phyloP scores from a whole-genome alignment of 2,888 invertebrate species.

The Cremastinae sp. region DNA sequence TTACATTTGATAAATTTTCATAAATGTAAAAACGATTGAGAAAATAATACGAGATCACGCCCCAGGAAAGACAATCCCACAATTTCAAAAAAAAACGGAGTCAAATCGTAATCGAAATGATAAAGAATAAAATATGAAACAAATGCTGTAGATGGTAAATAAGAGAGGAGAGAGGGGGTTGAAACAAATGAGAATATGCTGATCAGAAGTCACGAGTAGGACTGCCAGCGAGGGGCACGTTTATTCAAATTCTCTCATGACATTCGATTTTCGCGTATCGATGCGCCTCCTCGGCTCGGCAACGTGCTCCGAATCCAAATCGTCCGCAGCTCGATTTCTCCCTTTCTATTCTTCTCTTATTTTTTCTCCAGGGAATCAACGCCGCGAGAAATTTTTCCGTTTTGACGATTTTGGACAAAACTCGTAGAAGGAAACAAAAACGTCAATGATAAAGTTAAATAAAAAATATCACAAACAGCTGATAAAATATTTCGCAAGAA shows the following conservation, averaged over 20 bases:
- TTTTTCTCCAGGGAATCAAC: conserved; percentile 50
- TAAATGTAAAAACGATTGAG: neutral
- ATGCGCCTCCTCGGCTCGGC: conserved; percentile 53
- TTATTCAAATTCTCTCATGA: conserved; percentile 71
- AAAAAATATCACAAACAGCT: too few species aligned
- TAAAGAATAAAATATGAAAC: conserved; percentile 28
- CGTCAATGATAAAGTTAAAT: too few species aligned
- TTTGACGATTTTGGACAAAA: too few species aligned
- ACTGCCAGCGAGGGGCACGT: conserved; percentile 57
- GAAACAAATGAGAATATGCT: conserved; percentile 58
- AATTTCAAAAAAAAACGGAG: conserved; percentile 12
- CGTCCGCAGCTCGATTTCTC: conserved; percentile 40
- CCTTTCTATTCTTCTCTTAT: conserved; percentile 47
- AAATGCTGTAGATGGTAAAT: too few species aligned
- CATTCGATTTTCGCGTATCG: conserved; percentile 72
- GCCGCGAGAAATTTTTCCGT: conserved; percentile 46
- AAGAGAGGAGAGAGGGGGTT: conserved; percentile 18
- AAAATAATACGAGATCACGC: neutral
- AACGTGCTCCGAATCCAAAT: conserved; percentile 58
- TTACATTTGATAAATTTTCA: too few species aligned
- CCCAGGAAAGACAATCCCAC: too few species aligned
- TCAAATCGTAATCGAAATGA: conserved; percentile 18
- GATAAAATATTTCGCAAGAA: too few species aligned
- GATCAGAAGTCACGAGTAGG: conserved; percentile 47
- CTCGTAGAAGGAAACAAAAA: too few species aligned